Conservation (phyloP, 1,140 invertebrate species). For the Sipha flava region DNA sequence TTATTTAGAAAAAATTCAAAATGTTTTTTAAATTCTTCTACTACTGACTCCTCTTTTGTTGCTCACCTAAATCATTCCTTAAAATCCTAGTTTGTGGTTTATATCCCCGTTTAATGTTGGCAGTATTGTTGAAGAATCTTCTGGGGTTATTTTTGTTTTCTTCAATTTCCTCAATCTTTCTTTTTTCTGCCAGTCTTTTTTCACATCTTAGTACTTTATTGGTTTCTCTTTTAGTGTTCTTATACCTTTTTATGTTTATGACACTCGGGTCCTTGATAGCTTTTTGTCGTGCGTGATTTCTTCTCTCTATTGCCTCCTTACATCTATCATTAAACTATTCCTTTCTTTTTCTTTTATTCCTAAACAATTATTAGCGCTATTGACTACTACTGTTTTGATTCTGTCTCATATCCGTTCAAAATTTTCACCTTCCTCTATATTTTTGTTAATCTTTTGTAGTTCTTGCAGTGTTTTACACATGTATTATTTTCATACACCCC, state of each 20-base stretch:
- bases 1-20: not conserved
- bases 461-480: not conserved
- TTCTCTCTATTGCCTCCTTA: not conserved
- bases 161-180: not conserved
- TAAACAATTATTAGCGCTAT: not conserved
- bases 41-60: not conserved
- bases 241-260: not conserved
- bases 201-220: not conserved
- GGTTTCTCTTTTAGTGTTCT: not conserved
- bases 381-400: not conserved
- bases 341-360: not conserved
- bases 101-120: not conserved
- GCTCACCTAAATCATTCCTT: not conserved
- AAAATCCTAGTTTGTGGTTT: not conserved
- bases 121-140: not conserved
- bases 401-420: not conserved
- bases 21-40: not conserved
- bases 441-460: not conserved
- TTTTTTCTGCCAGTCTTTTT: not conserved
- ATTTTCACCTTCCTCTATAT: not conserved
- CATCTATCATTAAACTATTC: not conserved
- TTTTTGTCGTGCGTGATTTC: not conserved
- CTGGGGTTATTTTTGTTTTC: not conserved
- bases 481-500: not conserved
- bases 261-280: not conserved